phyloP scores from a whole-genome alignment of 2,113 vertebrate species.

The Oriolus oriolus region DNA sequence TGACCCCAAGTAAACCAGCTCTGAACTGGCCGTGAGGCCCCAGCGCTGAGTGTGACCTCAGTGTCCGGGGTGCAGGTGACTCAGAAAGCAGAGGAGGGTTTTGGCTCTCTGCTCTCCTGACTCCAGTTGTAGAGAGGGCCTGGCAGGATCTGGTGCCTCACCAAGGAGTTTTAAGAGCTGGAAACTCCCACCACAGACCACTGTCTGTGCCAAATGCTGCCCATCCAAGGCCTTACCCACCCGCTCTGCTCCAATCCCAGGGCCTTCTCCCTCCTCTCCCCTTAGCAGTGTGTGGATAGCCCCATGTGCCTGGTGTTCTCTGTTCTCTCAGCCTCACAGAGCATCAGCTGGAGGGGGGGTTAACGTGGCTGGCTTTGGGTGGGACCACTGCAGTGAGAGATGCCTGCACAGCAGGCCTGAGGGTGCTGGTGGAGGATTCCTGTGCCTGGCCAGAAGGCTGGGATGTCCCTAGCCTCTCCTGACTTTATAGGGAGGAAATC shows the following conservation, averaged over 20 bases:
- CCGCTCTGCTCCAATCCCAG: background rate
- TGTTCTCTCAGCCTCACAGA: background rate
- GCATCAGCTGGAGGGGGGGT: background rate
- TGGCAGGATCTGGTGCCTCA: background rate
- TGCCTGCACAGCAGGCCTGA: background rate
- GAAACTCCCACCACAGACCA: background rate
- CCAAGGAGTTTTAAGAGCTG: background rate
- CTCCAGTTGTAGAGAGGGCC: background rate
- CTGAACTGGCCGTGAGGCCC: background rate
- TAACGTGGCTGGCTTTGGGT: background rate
- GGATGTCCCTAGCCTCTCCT: background rate
- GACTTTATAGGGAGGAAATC: background rate
- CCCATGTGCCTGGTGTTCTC: background rate
- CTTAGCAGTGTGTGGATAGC: too few relatives aligned
- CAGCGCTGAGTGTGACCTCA: background rate
- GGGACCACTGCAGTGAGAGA: background rate
- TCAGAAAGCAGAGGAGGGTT: background rate
- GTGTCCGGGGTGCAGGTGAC: background rate
- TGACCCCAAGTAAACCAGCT: background rate
- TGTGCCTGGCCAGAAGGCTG: background rate
- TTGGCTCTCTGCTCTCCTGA: background rate
- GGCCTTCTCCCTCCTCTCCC: background rate
- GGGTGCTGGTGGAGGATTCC: background rate
- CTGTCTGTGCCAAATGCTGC: background rate
- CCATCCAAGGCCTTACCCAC: background rate